phyloP scores from a whole-genome alignment of 2,113 vertebrate species.

The Megaleporinus macrocephalus region DNA sequence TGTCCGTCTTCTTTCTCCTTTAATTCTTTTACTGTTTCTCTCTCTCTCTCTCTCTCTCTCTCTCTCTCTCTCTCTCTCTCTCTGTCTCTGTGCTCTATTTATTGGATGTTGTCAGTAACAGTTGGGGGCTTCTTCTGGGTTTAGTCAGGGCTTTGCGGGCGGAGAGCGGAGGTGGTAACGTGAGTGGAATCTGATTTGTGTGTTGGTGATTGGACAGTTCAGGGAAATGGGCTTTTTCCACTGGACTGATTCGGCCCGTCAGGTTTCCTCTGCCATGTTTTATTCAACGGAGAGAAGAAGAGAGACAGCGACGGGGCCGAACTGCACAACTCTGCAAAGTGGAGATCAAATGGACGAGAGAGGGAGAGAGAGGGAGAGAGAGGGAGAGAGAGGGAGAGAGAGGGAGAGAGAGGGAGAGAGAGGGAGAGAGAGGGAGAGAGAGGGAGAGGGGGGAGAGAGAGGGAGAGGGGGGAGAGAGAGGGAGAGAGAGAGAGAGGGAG shows the following conservation, averaged over 20 bases:
- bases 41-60: no score
- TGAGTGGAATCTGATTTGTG: background rate
- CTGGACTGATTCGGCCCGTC: background rate
- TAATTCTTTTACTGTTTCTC: no score
- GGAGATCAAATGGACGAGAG: background rate
- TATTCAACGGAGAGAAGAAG: background rate
- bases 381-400: no score
- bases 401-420: no score
- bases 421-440: no score
- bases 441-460: no score
- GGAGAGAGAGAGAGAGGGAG: no score
- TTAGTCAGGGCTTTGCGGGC: background rate
- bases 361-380: no score
- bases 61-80: background rate
- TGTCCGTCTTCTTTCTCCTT: no score
- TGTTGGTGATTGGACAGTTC: background rate
- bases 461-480: no score
- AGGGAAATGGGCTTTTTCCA: background rate
- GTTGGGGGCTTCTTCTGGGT: background rate
- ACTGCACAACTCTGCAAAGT: background rate
- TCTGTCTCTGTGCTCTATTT: slow-evolving; percentile 50
- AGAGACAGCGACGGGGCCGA: background rate
- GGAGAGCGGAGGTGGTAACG: background rate
- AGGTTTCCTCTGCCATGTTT: background rate
- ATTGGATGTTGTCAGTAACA: background rate